These are phyloP conservation scores for Hydrophis major DNA, from an alignment of 2,797 vertebrate genomes.

Conservation along the genomic window DNA sequence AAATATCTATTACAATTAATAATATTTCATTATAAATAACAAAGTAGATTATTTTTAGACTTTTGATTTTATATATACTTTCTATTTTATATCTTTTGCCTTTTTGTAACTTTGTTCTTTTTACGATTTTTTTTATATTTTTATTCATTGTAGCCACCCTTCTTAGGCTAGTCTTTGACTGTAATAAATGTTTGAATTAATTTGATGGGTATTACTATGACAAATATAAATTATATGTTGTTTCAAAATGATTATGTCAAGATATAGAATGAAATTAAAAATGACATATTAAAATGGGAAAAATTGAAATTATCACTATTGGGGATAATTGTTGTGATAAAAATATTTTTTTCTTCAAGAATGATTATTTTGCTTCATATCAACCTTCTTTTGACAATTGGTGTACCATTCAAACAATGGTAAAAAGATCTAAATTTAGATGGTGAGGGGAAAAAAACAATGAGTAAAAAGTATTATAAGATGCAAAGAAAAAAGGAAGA, in stretches of 20 bases:
- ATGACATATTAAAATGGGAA: neutral
- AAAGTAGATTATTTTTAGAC: slow-evolving; percentile 37
- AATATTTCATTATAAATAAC: slow-evolving; percentile 67
- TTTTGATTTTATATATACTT: neutral
- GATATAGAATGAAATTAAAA: neutral
- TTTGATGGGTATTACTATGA: neutral
- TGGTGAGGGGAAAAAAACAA: too few species aligned
- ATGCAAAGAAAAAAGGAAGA: too few species aligned
- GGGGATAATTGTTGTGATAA: too few species aligned
- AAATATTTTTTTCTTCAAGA: too few species aligned
- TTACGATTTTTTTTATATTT: neutral
- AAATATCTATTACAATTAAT: slow-evolving; percentile 68
- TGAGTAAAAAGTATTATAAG: too few species aligned
- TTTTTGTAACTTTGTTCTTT: neutral
- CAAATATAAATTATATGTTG: neutral
- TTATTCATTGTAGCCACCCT: neutral
- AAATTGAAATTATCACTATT: too few species aligned
- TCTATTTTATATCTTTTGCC: neutral
- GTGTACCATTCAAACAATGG: too few species aligned
- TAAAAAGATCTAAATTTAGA: too few species aligned
- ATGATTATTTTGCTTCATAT: too few species aligned
- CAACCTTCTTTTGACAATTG: too few species aligned
- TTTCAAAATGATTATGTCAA: neutral
- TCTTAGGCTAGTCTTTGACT: neutral
- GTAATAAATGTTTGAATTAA: neutral